Evolutionary conservation across 92 coral and sea anemone species (phyloP).

Genomic region (Parazoanthus swiftii): DNA sequence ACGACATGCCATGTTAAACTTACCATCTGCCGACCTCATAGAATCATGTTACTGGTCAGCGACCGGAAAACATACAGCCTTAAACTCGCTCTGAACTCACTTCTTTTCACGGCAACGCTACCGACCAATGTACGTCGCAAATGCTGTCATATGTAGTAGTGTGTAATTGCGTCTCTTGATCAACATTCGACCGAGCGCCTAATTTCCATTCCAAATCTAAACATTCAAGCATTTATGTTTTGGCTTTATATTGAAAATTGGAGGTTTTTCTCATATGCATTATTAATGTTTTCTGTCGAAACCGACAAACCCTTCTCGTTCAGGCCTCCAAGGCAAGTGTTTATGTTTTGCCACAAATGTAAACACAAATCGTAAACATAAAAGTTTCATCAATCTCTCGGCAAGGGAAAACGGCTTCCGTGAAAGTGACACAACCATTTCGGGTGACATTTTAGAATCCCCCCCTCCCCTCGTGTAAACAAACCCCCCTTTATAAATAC

Average conservation of each 20-base stretch:
- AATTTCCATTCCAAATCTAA: conserved; percentile 46
- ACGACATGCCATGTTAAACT: conserved; percentile 21
- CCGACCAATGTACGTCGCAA: neutral
- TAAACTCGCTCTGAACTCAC: too few species aligned
- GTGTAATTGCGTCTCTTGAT: conserved; percentile 1
- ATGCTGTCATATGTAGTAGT: neutral
- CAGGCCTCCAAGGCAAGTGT: neutral
- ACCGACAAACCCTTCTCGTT: conserved; percentile 8
- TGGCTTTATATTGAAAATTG: conserved; percentile 42
- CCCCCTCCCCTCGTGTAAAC: neutral
- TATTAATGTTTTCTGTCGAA: conserved; percentile 46
- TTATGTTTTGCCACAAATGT: conserved; percentile 23
- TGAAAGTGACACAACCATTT: neutral
- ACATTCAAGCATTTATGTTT: conserved; percentile 34
- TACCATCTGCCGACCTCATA: conserved; percentile 24
- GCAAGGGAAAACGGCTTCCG: neutral
- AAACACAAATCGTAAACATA: conserved; percentile 27
- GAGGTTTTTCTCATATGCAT: conserved; percentile 48
- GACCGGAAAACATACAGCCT: neutral
- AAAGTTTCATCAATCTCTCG: conserved; percentile 37
- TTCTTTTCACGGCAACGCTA: neutral
- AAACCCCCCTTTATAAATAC: neutral
- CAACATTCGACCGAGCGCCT: conserved; percentile 28
- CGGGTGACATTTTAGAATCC: neutral
- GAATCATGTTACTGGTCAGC: neutral